These are phyloP conservation scores for Mixornis gularis DNA, from an alignment of 2,113 vertebrate genomes.

Conservation along the genomic window DNA sequence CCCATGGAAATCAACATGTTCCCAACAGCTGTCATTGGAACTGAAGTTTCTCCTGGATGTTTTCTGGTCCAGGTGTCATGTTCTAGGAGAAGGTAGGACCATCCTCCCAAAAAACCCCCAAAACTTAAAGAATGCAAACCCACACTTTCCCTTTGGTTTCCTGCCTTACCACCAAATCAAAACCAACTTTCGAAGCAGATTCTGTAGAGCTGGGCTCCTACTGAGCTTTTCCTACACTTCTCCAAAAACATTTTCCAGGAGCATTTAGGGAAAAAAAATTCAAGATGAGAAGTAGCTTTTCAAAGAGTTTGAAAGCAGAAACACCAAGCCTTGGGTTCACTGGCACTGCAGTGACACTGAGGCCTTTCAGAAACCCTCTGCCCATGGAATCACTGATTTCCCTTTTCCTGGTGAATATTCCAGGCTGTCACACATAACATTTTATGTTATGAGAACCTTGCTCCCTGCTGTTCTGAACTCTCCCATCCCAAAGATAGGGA, in stretches of 20 bases:
- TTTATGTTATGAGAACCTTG: not conserved
- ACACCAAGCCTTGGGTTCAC: not conserved
- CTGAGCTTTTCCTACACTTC: not conserved
- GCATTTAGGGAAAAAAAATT: not conserved
- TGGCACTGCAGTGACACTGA: not conserved
- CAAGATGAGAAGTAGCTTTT: not conserved
- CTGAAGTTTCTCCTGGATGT: not conserved
- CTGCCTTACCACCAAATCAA: not conserved
- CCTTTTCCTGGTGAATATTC: not conserved
- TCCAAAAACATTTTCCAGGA: not conserved
- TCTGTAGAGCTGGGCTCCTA: not conserved
- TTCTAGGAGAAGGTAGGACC: not conserved
- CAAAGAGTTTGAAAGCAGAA: not conserved
- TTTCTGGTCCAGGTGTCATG: not conserved
- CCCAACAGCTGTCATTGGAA: not conserved
- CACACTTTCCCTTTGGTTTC: not conserved
- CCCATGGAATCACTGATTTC: not conserved
- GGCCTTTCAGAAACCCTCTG: not conserved
- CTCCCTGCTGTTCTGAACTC: not conserved
- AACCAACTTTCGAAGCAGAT: rapidly evolving
- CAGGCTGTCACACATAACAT: rapidly evolving
- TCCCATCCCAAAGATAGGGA: not conserved
- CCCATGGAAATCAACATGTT: not conserved
- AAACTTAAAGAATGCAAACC: not conserved
- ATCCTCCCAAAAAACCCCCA: not conserved